phyloP scores from a whole-genome alignment of 2,113 vertebrate species.

The Cromileptes altivelis region DNA sequence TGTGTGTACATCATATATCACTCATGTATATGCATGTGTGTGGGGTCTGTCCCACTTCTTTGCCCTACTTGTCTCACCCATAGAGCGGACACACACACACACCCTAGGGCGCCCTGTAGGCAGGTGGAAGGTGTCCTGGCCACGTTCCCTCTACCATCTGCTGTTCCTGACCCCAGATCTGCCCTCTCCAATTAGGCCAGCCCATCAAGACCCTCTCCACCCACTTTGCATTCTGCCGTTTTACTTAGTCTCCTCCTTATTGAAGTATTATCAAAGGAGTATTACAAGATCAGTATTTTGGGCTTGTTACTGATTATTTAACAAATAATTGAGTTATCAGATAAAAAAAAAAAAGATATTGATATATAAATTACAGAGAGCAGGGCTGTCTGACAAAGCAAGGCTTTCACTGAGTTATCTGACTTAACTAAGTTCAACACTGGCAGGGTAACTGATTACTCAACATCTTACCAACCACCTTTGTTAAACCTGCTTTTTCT shows the following conservation, averaged over 20 bases:
- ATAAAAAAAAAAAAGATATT: no score
- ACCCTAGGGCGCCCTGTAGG: slow-evolving; percentile 51
- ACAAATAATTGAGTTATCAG: no score
- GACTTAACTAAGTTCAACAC: no score
- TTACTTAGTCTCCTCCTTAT: not conserved
- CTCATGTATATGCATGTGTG: not conserved
- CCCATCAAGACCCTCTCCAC: not conserved
- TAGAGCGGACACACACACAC: slow-evolving; percentile 45
- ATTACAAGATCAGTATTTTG: no score
- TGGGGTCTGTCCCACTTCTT: slow-evolving; percentile 60
- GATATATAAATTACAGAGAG: no score
- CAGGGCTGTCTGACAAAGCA: no score
- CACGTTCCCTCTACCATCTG: slow-evolving; percentile 62
- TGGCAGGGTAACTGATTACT: no score
- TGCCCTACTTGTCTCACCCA: slow-evolving; percentile 49
- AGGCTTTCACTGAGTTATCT: no score
- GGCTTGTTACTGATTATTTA: no score
- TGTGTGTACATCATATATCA: not conserved
- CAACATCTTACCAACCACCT: no score
- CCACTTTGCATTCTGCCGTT: not conserved
- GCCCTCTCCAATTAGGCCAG: slow-evolving; percentile 43
- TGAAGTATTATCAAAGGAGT: not conserved
- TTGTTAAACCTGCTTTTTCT: no score
- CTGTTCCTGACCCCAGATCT: slow-evolving; percentile 44
- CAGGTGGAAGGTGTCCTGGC: slow-evolving; percentile 64